A percentile compares a stretch with the other conserved stretches of the same genome.
Evolutionary conservation across 2,797 vertebrate genomes (phyloP).

Genomic region (Peromyscus aztecus): DNA sequence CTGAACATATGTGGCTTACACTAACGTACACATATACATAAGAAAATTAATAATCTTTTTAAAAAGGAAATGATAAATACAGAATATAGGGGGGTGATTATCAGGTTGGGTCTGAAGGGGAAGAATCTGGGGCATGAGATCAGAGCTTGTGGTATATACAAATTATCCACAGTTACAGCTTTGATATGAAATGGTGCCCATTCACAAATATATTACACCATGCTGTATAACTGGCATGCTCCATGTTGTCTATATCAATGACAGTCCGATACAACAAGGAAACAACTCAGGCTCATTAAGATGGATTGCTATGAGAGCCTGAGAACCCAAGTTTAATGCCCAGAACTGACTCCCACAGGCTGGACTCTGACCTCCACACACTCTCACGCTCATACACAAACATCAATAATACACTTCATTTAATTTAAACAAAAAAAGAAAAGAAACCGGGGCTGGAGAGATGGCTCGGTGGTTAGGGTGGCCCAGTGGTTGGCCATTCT

Average conservation of each 20-base stretch:
- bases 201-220: not conserved
- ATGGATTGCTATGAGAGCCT: not conserved
- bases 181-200: not conserved
- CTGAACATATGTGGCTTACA: not conserved
- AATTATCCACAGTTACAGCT: not conserved
- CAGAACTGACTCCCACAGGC: not conserved
- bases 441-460: no score
- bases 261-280: conserved; percentile 26
- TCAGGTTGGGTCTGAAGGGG: not conserved
- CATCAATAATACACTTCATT: not conserved
- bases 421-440: conserved; percentile 1
- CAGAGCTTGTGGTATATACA: not conserved
- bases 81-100: not conserved
- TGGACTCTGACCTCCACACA: not conserved
- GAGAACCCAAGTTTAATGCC: not conserved
- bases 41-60: not conserved
- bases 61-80: not conserved
- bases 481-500: no score
- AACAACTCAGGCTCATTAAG: not conserved
- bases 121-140: not conserved
- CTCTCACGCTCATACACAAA: not conserved
- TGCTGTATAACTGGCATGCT: not conserved
- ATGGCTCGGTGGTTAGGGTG: no score
- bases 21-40: not conserved
- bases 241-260: not conserved